Conservation (phyloP, 92 coral and sea anemone species). For the Bergia sp. region DNA sequence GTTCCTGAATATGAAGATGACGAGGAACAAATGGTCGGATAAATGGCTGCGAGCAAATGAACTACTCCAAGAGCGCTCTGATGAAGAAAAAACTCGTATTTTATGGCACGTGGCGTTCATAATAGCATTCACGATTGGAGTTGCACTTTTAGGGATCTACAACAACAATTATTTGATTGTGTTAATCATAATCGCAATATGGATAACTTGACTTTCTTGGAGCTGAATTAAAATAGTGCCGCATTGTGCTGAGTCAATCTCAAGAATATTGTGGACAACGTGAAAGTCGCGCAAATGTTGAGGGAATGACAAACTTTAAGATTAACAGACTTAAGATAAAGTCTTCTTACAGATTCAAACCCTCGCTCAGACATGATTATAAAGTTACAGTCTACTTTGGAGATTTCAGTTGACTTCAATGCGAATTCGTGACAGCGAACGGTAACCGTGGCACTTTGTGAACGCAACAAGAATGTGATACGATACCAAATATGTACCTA, state of each 20-base stretch:
- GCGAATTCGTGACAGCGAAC: background rate
- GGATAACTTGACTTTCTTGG: conserved; percentile 64
- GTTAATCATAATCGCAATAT: conserved; percentile 76
- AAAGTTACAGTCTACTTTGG: background rate
- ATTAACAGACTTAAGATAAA: background rate
- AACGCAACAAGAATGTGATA: background rate
- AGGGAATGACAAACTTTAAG: no score
- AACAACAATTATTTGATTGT: conserved; percentile 78
- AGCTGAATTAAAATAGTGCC: no score
- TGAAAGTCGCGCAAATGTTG: no score
- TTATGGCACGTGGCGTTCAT: conserved; percentile 72
- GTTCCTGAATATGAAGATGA: background rate
- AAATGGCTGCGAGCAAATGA: conserved; percentile 62
- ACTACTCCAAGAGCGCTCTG: conserved; percentile 46
- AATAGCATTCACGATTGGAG: conserved; percentile 71
- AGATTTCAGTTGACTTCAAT: background rate
- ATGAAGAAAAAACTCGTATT: conserved; percentile 52
- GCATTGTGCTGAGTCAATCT: background rate
- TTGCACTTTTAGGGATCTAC: conserved; percentile 73
- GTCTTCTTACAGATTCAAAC: background rate
- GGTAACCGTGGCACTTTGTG: background rate
- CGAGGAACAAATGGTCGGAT: background rate
- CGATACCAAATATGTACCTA: no score
- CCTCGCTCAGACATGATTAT: background rate
- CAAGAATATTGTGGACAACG: no score